Conservation (phyloP, 1,140 invertebrate genomes). For the Chionoecetes opilio region DNA sequence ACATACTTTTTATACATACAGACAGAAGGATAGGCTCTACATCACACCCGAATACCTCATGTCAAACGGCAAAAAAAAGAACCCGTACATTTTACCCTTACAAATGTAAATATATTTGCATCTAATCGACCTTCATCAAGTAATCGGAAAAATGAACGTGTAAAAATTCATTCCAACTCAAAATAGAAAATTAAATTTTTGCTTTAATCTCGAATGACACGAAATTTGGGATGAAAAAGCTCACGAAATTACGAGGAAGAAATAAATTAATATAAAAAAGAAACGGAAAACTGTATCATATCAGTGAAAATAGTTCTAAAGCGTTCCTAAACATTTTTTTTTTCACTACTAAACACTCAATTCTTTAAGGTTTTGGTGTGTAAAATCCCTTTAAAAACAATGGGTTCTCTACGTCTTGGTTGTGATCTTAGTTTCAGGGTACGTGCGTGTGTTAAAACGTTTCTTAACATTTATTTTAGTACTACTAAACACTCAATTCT, state of each 20-base stretch:
- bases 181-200: constrained; percentile 23
- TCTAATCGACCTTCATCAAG: neutral
- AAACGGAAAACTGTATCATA: neutral
- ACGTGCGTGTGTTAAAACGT: neutral
- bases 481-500: neutral
- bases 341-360: neutral
- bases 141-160: neutral
- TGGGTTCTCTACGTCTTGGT: too few species aligned
- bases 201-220: neutral
- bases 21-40: too few species aligned
- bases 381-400: too few species aligned
- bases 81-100: too few species aligned
- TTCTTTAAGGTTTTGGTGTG: too few species aligned
- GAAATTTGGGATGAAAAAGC: neutral
- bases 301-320: neutral
- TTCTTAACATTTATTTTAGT: neutral
- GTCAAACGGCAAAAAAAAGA: too few species aligned
- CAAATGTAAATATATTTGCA: neutral
- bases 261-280: too few species aligned
- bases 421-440: neutral
- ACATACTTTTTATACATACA: too few species aligned
- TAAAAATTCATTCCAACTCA: neutral
- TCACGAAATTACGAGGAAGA: neutral
- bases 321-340: neutral
- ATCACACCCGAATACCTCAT: too few species aligned